Evolutionary conservation across 2,888 invertebrate genomes (phyloP).

Genomic region (Hypomecis punctinalis): DNA sequence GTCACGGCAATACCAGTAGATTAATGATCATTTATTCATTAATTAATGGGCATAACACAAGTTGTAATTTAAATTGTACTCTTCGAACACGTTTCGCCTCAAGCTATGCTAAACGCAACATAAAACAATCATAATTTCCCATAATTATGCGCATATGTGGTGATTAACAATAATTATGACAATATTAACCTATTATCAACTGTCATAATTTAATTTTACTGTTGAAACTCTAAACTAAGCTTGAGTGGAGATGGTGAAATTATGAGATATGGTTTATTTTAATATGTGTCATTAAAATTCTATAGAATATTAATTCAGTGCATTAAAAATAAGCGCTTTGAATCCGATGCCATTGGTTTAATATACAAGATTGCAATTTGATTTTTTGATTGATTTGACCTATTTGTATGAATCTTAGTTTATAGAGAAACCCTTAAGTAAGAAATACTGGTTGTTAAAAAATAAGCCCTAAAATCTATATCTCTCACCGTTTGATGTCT

Average conservation of each 20-base stretch:
- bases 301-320: neutral
- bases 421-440: no score
- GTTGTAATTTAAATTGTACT: conserved; percentile 8
- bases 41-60: conserved; percentile 14
- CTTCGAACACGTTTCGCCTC: conserved; percentile 23
- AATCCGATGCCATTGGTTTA: no score
- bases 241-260: conserved; percentile 29
- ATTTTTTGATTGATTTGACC: no score
- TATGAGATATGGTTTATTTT: conserved; percentile 16
- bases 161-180: conserved; percentile 39
- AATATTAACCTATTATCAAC: conserved; percentile 42
- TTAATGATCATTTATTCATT: neutral
- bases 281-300: conserved; percentile 4
- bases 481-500: no score
- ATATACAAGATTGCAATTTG: no score
- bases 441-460: no score
- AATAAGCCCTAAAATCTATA: no score
- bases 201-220: conserved; percentile 48
- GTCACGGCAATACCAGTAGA: neutral
- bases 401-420: no score
- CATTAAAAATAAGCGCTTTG: neutral
- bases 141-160: conserved; percentile 32
- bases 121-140: conserved; percentile 27
- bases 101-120: conserved; percentile 22
- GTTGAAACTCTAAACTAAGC: conserved; percentile 33